Base-by-base conservation (phyloP, 2,113 vertebrate genomes). In the Atractosteus spatula region DNA sequence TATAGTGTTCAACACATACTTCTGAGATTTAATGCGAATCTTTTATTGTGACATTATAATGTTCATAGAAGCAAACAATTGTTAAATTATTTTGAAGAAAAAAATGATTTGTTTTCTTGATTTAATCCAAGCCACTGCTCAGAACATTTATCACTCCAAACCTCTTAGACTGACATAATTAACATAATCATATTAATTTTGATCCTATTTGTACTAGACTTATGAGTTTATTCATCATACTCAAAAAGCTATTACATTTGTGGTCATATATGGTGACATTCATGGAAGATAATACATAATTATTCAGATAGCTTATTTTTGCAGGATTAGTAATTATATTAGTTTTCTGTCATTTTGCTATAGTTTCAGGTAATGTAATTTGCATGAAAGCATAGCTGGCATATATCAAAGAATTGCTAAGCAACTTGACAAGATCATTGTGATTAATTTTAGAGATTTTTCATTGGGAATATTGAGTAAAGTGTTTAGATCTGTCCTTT, bases 171-270 rank as follows among this genome's bases (percentile, higher is more conserved):
- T 55, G 29, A 74, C 16, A 44, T 69, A 14, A 57, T 55, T 13
- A 47, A 68, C 65, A 57, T 69, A 63, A 69, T 66, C 11, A 67
- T 42, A 67, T 69, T 55, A 12, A 55, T 42, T 74, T 51, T 8
- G 42, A 45, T 29, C 59, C 59, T 16, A 10, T 14, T 8, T 41
- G 51, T 41, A 8, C 62, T 62, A 57, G 8, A 63, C 55, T 14
- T 3, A 13, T 8, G 45, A 59, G 56, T 59, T 59, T 59, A 59
- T 4, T 12, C 56, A 59, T 59, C 56, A 13, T 12, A 12, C 13
- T 59, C 12, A 7, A 12, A n/a, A 14, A 67, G 57, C 57, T 16
- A 8, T 16, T 65, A 59, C 7, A 12, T 66, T 17, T 43, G 3
- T 3, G 8, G 12, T 56, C 41, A 12, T 12, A 66, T 63, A 43